Base-by-base conservation (phyloP, 2,797 vertebrate species). In the Hypotaenidia okinawae region DNA sequence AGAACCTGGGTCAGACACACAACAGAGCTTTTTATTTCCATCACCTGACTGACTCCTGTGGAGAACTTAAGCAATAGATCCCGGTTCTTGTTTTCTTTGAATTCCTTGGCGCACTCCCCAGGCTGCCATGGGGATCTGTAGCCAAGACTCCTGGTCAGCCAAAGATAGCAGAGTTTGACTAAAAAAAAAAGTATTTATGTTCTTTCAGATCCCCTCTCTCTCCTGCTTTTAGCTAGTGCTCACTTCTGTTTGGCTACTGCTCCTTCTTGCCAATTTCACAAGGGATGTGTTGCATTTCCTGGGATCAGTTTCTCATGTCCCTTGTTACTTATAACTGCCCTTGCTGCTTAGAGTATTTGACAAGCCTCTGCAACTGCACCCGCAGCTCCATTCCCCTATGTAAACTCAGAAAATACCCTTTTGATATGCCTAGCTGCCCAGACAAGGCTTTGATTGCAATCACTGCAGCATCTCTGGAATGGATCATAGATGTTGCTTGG, bases 101-200 rank as follows among this genome's bases (percentile, higher is more conserved):
- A 78, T 95, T 94, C 75, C 91, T 89, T 93, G 93, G 90, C 92
- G 90, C 92, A 78, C 62, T 87, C 84, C 32, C 32, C 66, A 81
- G 84, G 87, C 93, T 96, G 68, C 90, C 82, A 76, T 79, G 73
- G 66, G 83, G 82, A 66, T 89, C 39, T 62, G 62, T 51, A 94
- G 92, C 9, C 22, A 93, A 95, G 72, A 73, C 21, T 91, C 9
- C 21, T 49, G 8, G 17, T 87, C 76, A 93, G 95, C 94, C 95
- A 95, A 97, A 97, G 91, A 95, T 28, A 94, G 84, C 96, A 95
- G 59, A 90, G 19, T 93, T 90, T 89, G 64, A 96, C 75, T 78
- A 12, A 78, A 92, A 84, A 57, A 49, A 49, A 49, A 49, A 49
- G 23, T 80, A 76, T 61, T 70, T 87, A 63, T 58, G 75, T 89